Conservation (phyloP, 2,888 invertebrate species). For the Bursaphelenchus okinawaensis region DNA sequence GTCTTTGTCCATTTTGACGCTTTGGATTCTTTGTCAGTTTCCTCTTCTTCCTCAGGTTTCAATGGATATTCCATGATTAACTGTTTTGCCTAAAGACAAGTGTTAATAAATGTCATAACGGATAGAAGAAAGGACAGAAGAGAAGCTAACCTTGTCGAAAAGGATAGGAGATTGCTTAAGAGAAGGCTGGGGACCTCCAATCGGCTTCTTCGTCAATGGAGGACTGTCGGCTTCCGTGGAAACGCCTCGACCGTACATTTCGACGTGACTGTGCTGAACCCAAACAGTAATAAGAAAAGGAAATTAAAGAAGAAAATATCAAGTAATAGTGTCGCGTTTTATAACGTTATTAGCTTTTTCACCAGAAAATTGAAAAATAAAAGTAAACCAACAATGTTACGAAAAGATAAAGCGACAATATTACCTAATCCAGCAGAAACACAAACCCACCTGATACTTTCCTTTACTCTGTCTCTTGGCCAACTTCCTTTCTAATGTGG, state of each 20-base stretch:
- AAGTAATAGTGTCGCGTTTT: neutral
- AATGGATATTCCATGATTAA: conserved; percentile 43
- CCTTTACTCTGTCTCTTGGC: conserved; percentile 55
- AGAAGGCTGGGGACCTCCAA: conserved; percentile 54
- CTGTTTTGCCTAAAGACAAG: conserved; percentile 36
- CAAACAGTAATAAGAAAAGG: neutral
- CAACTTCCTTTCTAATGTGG: conserved; percentile 51
- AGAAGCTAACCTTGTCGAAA: conserved; percentile 46
- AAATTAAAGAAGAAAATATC: neutral
- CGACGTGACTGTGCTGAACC: conserved; percentile 37
- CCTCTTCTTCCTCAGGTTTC: conserved; percentile 30
- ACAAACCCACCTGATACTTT: conserved; percentile 46
- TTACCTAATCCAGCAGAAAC: conserved; percentile 6
- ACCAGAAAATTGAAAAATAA: neutral
- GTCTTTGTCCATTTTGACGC: conserved; percentile 29
- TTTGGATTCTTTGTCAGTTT: conserved; percentile 17
- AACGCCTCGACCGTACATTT: conserved; percentile 53
- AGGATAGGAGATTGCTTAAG: conserved; percentile 51
- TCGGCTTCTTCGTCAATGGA: conserved; percentile 36
- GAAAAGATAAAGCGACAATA: neutral
- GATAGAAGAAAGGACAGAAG: neutral
- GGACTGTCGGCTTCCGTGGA: conserved; percentile 52
- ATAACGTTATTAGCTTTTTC: neutral
- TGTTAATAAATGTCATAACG: conserved; percentile 7
- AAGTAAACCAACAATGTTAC: neutral